phyloP scores from a whole-genome alignment of 2,888 invertebrate species.

The Sesamia inferens region DNA sequence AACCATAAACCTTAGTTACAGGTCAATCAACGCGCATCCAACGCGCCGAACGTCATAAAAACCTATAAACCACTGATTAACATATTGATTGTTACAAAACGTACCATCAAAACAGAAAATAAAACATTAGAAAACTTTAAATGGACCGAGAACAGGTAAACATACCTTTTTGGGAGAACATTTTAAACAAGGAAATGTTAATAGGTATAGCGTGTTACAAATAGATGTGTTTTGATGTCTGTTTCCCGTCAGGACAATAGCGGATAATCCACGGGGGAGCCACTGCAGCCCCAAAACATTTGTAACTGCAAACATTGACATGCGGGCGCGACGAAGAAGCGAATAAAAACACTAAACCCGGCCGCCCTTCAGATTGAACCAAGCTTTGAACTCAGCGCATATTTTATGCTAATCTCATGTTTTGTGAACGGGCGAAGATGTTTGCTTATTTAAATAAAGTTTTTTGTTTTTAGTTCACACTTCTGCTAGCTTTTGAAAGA shows the following conservation, averaged over 20 bases:
- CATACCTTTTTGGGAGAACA: constrained; percentile 11
- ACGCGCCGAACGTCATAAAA: constrained; percentile 50
- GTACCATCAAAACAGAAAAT: constrained; percentile 38
- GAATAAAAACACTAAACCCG: constrained; percentile 72
- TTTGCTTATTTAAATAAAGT: constrained; percentile 13
- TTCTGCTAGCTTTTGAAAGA: neutral
- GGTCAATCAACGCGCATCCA: constrained; percentile 48
- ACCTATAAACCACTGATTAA: constrained; percentile 52
- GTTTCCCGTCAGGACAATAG: constrained; percentile 60
- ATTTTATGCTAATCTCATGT: constrained; percentile 55
- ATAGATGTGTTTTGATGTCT: constrained; percentile 41
- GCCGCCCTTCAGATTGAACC: constrained; percentile 52
- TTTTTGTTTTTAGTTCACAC: constrained; percentile 22
- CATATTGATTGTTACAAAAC: constrained; percentile 55
- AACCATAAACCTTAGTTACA: constrained; percentile 40
- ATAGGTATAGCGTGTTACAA: constrained; percentile 18
- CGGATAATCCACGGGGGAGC: constrained; percentile 53
- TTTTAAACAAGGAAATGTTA: constrained; percentile 23
- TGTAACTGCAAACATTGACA: constrained; percentile 76
- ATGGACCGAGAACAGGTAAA: constrained; percentile 42
- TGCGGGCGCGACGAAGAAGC: constrained; percentile 72
- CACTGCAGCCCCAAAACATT: constrained; percentile 57
- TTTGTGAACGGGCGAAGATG: constrained; percentile 28
- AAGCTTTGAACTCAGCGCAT: constrained; percentile 45
- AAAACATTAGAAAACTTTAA: constrained; percentile 35